These are phyloP conservation scores for Coregonus clupeaformis DNA, from an alignment of 2,113 vertebrate species.

Conservation along the genomic window DNA sequence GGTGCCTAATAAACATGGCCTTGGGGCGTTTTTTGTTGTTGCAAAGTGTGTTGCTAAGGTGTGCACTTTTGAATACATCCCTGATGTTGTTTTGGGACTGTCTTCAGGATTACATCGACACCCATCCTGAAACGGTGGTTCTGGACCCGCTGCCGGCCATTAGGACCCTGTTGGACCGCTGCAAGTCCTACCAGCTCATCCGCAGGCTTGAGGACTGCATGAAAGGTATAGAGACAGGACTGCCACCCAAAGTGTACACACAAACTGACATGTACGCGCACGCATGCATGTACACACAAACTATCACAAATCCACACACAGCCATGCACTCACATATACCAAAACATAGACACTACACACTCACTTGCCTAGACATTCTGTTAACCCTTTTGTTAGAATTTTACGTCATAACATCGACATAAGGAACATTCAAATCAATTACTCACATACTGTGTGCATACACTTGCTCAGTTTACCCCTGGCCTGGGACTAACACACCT, in stretches of 20 bases:
- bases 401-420: too few relatives aligned
- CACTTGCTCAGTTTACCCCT: too few relatives aligned
- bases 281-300: neutral
- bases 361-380: neutral
- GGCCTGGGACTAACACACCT: too few relatives aligned
- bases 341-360: neutral
- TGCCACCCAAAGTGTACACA: neutral
- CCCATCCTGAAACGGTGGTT: conserved; percentile 85
- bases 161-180: conserved; percentile 82
- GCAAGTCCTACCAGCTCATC: conserved; percentile 85
- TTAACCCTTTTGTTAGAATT: too few relatives aligned
- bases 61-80: neutral
- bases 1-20: too few relatives aligned
- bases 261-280: neutral
- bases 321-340: too few relatives aligned
- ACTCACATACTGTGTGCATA: too few relatives aligned
- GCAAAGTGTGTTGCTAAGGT: neutral
- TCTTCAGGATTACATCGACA: conserved; percentile 84
- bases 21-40: too few relatives aligned
- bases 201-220: conserved; percentile 82
- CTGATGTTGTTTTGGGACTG: conserved; percentile 3
- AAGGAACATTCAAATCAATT: too few relatives aligned
- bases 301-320: too few relatives aligned
- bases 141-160: conserved; percentile 86
- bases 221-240: conserved; percentile 73